Conservation (phyloP, 2,113 vertebrate species). For the Calypte anna region DNA sequence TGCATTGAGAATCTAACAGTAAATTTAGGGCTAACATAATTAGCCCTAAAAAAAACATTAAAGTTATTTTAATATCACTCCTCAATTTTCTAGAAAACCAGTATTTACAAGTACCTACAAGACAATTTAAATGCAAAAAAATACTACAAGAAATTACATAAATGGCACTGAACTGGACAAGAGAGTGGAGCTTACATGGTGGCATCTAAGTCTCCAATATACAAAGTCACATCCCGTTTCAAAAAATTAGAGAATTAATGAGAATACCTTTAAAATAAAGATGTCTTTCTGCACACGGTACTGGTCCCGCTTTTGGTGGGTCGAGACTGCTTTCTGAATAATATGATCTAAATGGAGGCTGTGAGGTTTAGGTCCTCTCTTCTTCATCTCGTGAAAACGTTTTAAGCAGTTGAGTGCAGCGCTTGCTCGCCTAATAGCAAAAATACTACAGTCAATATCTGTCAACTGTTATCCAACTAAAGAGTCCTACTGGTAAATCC, state of each 20-base stretch:
- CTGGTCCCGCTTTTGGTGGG: conserved; percentile 88
- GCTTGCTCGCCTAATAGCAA: conserved; percentile 88
- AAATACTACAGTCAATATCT: background rate
- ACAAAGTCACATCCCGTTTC: background rate
- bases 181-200: accelerated
- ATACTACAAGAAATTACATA: background rate
- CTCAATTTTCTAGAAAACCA: background rate
- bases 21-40: background rate
- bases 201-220: background rate
- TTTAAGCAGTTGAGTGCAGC: conserved; percentile 95
- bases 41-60: background rate
- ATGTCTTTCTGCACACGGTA: conserved; percentile 93
- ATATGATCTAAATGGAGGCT: conserved; percentile 98
- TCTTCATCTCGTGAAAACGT: conserved; percentile 97
- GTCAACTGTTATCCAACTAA: background rate
- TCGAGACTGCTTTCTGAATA: conserved; percentile 90
- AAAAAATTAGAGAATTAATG: background rate
- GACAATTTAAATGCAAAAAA: background rate
- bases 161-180: background rate
- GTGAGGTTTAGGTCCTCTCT: conserved; percentile 92
- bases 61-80: background rate
- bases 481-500: background rate
- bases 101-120: background rate
- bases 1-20: background rate
- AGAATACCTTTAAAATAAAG: conserved; percentile 90